Evolutionary conservation across 2,888 invertebrate species (phyloP).

Genomic region (Chrysina gloriosa): DNA sequence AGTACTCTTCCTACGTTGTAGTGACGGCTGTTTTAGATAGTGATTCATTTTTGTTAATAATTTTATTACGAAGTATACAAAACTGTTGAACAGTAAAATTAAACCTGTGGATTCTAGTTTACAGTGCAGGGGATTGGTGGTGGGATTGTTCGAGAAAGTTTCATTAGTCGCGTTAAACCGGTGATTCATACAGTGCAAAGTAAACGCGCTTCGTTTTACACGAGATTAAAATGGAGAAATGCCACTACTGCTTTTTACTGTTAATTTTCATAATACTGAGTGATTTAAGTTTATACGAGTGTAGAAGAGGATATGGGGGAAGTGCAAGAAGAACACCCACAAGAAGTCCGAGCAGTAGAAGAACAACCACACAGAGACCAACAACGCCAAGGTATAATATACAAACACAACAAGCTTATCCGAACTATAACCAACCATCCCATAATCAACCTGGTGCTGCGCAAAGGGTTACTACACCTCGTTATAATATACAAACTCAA

Average conservation of each 20-base stretch:
- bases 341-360: slow-evolving; percentile 27
- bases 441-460: slow-evolving; percentile 28
- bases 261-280: not conserved
- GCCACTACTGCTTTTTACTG: not conserved
- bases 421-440: slow-evolving; percentile 31
- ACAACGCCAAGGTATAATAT: slow-evolving; percentile 36
- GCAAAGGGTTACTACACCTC: slow-evolving; percentile 28
- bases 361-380: slow-evolving; percentile 22
- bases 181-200: not conserved
- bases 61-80: too few species aligned
- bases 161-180: not conserved
- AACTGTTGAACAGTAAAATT: too few species aligned
- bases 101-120: too few species aligned
- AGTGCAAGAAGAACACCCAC: slow-evolving; percentile 36
- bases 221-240: not conserved
- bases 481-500: slow-evolving; percentile 36
- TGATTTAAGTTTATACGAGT: not conserved
- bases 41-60: not conserved
- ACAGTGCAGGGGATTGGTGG: too few species aligned
- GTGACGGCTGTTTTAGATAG: not conserved
- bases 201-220: too few species aligned
- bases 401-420: slow-evolving; percentile 36
- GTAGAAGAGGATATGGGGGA: slow-evolving; percentile 17
- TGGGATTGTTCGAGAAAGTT: slow-evolving; percentile 8
- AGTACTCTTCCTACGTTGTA: not conserved